Base-by-base conservation (phyloP, 2,113 vertebrate species). In the Tympanuchus pallidicinctus region DNA sequence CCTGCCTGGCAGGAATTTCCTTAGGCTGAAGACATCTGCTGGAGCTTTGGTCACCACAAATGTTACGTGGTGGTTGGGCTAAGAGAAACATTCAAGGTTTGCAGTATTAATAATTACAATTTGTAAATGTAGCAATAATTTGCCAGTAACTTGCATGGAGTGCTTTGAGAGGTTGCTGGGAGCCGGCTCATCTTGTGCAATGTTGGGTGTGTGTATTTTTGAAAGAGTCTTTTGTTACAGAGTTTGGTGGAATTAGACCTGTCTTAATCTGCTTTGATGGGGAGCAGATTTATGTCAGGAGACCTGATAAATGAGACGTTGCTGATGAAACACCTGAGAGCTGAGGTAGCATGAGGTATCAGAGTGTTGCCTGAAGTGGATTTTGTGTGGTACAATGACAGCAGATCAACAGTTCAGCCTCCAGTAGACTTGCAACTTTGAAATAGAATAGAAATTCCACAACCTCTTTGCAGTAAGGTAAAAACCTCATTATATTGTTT, bases 151-250 rank as follows among this genome's bases (percentile, higher is more conserved):
- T 81, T 32, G n/a, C 59, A 34, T 10, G 36, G 80, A 84, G 63
- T 5, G 5, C 73, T 86, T 32, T 20, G 66, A 94, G 77, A 86
- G 59, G n/a, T 28, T 75, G 57, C 45, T 88, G 63, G 48, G 66
- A 94, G 86, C 82, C 96, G 90, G 70, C 86, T 83, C 76, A 42
- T 91, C 88, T 93, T 95, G 86, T 95, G 96, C 88, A 96, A 97
- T 45, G 78, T 84, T 88, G 96, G 94, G 95, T 75, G 93, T 96
- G 82, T 88, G 21, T 66, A 72, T 93, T 94, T 93, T 74, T 93
- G 90, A 96, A 97, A 95, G 90, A 90, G 82, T 12, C 90, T 93
- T 96, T 96, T 94, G 94, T 96, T 94, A 71, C 36, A 47, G 79
- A 88, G 82, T 59, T 86, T 2, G 8, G 85, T 90, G 80, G 86